Percentiles rank a stretch among this genome's conserved stretches.
These are phyloP conservation scores for Pipa parva DNA, from an alignment of 2,113 vertebrate species.

Conservation along the genomic window DNA sequence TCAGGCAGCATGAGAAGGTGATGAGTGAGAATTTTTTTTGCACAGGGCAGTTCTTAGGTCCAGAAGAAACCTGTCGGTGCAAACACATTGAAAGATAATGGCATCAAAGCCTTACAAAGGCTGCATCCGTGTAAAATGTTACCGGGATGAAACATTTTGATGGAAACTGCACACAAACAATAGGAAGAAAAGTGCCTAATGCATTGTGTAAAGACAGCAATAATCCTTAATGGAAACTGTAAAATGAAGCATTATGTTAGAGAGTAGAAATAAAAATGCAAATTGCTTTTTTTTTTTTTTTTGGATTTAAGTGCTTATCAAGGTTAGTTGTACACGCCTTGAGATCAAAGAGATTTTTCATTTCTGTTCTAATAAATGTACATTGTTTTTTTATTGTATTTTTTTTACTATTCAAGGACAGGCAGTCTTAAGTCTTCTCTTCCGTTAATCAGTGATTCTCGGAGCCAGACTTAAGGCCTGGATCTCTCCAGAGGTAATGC, in stretches of 20 bases:
- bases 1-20: conserved; percentile 35
- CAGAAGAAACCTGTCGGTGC: conserved; percentile 49
- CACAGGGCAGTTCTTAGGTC: conserved; percentile 46
- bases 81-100: conserved; percentile 52
- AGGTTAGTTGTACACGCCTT: conserved; percentile 52
- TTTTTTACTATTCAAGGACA: conserved; percentile 43
- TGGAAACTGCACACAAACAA: conserved; percentile 45
- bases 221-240: conserved; percentile 56
- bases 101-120: conserved; percentile 47
- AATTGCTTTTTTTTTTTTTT: conserved; percentile 55
- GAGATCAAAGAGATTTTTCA: conserved; percentile 50
- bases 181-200: conserved; percentile 50
- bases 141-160: conserved; percentile 52
- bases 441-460: conserved; percentile 47
- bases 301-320: conserved; percentile 59
- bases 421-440: conserved; percentile 44
- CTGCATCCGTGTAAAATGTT: conserved; percentile 48
- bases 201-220: conserved; percentile 49
- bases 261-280: conserved; percentile 62
- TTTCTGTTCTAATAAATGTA: conserved; percentile 47
- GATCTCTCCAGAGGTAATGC: too few relatives aligned
- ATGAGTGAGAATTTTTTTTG: conserved; percentile 47
- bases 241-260: conserved; percentile 56
- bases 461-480: conserved; percentile 39
- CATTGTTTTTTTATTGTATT: not conserved